Evolutionary conservation across 2,797 vertebrate genomes (phyloP).

Genomic region (Poecilia wingei): DNA sequence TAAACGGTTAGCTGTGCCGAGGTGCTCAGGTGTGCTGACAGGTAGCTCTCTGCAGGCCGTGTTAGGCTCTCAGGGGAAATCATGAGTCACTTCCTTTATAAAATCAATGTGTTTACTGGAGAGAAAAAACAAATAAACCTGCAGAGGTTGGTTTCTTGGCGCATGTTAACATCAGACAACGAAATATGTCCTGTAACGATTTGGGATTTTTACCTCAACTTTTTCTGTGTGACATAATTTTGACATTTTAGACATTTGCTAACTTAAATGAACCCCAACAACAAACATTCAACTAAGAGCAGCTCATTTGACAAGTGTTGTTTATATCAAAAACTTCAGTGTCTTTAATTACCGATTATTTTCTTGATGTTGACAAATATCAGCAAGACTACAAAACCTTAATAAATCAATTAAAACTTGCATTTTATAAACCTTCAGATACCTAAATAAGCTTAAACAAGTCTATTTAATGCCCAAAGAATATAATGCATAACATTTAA

Average conservation of each 20-base stretch:
- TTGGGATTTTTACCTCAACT: background rate
- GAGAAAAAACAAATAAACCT: conserved; percentile 17
- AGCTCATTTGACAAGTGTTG: background rate
- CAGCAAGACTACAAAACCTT: background rate
- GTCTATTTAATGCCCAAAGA: background rate
- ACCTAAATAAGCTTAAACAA: background rate
- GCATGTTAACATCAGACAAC: background rate
- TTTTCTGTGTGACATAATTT: background rate
- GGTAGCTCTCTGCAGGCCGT: conserved; percentile 70
- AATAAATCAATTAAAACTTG: background rate
- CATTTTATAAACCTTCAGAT: background rate
- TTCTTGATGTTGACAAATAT: background rate
- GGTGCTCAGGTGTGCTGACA: conserved; percentile 83
- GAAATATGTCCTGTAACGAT: background rate
- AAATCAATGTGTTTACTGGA: conserved; percentile 62
- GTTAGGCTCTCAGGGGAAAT: conserved; percentile 76
- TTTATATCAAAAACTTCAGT: background rate
- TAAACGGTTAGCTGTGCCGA: conserved; percentile 56
- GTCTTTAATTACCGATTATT: background rate
- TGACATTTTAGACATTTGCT: background rate
- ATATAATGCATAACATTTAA: background rate
- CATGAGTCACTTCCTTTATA: conserved; percentile 54
- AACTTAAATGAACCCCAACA: background rate
- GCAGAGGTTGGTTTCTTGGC: conserved; percentile 28
- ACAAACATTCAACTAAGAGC: background rate